phyloP scores from a whole-genome alignment of 2,888 invertebrate species.

The Metacarcinus magister region DNA sequence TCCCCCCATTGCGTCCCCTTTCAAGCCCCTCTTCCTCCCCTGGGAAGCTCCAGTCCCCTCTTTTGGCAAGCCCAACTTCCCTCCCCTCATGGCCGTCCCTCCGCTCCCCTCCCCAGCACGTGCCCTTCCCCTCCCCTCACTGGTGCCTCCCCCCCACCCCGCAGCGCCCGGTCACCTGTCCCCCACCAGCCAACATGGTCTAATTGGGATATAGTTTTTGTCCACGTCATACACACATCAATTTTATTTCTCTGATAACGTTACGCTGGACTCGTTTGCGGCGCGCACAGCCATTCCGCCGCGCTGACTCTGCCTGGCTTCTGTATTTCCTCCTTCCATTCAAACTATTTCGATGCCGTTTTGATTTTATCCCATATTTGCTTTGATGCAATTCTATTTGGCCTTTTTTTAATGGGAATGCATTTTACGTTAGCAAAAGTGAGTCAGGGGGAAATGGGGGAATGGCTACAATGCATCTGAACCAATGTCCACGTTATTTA shows the following conservation, averaged over 20 bases:
- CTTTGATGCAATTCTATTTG: slow-evolving; percentile 66
- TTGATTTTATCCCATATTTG: slow-evolving; percentile 49
- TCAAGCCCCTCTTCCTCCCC: neutral
- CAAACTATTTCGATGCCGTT: slow-evolving; percentile 49
- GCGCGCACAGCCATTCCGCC: slow-evolving; percentile 42
- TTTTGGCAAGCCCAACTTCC: neutral
- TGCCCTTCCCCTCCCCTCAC: neutral
- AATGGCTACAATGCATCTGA: slow-evolving; percentile 49
- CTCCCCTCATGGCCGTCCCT: neutral
- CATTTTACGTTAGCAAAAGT: slow-evolving; percentile 54
- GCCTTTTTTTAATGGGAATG: slow-evolving; percentile 59
- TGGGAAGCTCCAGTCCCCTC: neutral
- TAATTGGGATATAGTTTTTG: slow-evolving; percentile 53
- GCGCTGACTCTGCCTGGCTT: slow-evolving; percentile 37
- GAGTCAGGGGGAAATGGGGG: slow-evolving; percentile 45
- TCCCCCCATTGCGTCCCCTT: slow-evolving; percentile 9
- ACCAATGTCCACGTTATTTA: slow-evolving; percentile 59
- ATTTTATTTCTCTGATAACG: slow-evolving; percentile 51
- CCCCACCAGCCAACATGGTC: slow-evolving; percentile 37
- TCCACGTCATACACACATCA: slow-evolving; percentile 48
- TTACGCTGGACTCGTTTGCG: slow-evolving; percentile 44
- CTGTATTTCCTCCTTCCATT: slow-evolving; percentile 54
- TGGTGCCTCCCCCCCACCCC: no score
- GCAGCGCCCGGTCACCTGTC: neutral
- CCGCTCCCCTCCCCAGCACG: neutral